Evolutionary conservation across 2,113 vertebrate species (phyloP).

Genomic region (Labeo catla): DNA sequence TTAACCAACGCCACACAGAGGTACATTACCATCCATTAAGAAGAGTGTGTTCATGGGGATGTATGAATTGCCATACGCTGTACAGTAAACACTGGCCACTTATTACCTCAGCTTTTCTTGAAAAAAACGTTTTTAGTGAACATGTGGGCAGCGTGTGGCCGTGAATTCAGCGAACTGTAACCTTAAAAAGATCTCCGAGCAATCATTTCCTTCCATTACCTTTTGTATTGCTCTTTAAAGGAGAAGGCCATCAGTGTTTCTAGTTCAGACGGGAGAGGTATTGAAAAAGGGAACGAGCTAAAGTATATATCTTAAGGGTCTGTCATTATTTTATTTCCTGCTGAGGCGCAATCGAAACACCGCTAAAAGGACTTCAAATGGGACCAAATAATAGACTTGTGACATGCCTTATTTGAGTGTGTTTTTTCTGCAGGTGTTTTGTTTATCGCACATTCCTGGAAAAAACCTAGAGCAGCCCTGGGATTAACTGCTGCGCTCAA

Average conservation of each 20-base stretch:
- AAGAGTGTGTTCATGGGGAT: not conserved
- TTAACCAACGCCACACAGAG: not conserved
- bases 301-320: not conserved
- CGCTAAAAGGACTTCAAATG: slow-evolving; percentile 23
- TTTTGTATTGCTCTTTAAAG: not conserved
- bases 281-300: not conserved
- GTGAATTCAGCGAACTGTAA: not conserved
- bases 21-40: slow-evolving; percentile 33
- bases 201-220: slow-evolving; percentile 22
- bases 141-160: not conserved
- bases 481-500: not conserved
- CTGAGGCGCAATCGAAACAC: not conserved
- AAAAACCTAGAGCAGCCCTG: not conserved
- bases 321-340: slow-evolving; percentile 4
- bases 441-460: not conserved
- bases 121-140: not conserved
- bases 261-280: not conserved
- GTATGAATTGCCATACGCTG: not conserved
- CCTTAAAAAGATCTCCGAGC: slow-evolving; percentile 24
- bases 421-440: not conserved
- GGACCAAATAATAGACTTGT: not conserved
- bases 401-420: not conserved
- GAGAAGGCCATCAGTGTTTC: not conserved
- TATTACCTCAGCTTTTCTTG: not conserved
- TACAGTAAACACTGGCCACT: slow-evolving; percentile 11